Evolutionary conservation across 1,140 invertebrate genomes (phyloP).

Genomic region (Pseudobourletiella spinata): DNA sequence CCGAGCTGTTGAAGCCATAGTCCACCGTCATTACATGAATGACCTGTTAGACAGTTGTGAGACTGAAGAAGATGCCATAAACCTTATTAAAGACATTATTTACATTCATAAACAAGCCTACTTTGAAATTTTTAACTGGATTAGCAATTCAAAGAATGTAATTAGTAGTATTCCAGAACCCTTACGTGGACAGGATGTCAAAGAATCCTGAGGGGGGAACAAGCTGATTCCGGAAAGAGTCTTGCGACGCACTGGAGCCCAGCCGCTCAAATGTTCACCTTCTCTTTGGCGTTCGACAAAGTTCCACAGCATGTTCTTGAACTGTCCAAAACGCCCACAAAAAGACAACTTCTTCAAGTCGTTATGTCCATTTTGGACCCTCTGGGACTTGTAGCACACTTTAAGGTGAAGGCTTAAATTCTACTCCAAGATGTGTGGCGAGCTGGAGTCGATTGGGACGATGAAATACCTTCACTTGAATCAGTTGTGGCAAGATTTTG

Average conservation of each 20-base stretch:
- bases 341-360: slow-evolving; percentile 12
- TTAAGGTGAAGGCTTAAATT: slow-evolving; percentile 17
- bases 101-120: not conserved
- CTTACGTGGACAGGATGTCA: not conserved
- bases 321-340: slow-evolving; percentile 1
- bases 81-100: not conserved
- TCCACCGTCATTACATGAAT: slow-evolving; percentile 17
- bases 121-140: slow-evolving; percentile 2
- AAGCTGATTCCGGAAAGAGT: slow-evolving; percentile 10
- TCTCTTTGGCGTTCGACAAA: not conserved
- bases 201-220: not conserved
- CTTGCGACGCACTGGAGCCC: slow-evolving; percentile 14
- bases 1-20: slow-evolving; percentile 7
- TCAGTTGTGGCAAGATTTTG: slow-evolving; percentile 5
- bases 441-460: slow-evolving; percentile 17
- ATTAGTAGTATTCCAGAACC: not conserved
- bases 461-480: not conserved
- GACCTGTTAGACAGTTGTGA: not conserved
- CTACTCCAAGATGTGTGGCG: slow-evolving; percentile 22
- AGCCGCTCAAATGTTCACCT: not conserved
- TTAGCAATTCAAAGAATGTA: not conserved
- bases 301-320: not conserved
- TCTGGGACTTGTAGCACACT: slow-evolving; percentile 16
- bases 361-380: slow-evolving; percentile 18
- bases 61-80: not conserved